Conservation (phyloP, 2,888 invertebrate species). For the Ypsolopha scabrella region DNA sequence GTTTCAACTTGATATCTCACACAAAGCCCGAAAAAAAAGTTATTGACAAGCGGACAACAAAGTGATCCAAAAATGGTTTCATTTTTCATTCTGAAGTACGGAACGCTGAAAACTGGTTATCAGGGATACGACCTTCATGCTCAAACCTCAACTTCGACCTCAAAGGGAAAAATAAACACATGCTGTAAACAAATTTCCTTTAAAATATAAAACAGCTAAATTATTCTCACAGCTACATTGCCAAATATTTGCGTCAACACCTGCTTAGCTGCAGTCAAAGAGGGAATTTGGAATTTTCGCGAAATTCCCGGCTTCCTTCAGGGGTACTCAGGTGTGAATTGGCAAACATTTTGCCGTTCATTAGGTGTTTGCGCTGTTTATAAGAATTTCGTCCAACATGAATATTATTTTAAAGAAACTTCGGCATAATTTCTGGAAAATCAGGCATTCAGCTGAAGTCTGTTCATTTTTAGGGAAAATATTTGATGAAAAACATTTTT, state of each 20-base stretch:
- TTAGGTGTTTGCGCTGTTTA: slow-evolving; percentile 56
- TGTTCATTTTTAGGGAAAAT: too few species aligned
- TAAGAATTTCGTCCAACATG: slow-evolving; percentile 37
- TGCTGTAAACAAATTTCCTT: not conserved
- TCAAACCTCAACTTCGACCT: too few species aligned
- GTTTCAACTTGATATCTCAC: too few species aligned
- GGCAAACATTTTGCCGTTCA: slow-evolving; percentile 55
- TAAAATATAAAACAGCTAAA: slow-evolving; percentile 1
- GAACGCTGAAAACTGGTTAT: too few species aligned
- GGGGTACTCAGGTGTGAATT: slow-evolving; percentile 35
- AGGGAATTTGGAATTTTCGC: slow-evolving; percentile 19
- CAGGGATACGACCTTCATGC: too few species aligned
- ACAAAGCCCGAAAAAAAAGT: too few species aligned
- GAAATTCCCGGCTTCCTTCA: slow-evolving; percentile 13
- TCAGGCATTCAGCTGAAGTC: too few species aligned
- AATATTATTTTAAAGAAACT: slow-evolving; percentile 15
- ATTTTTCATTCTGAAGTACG: too few species aligned
- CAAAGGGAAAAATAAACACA: too few species aligned
- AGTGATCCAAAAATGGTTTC: too few species aligned
- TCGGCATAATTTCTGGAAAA: not conserved
- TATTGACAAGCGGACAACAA: too few species aligned
- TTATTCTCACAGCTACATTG: not conserved
- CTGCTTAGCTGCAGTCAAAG: slow-evolving; percentile 17
- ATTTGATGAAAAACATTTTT: too few species aligned
- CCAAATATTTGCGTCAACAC: slow-evolving; percentile 3